Conservation (phyloP, 2,797 vertebrate genomes). For the Ctenopoma kingsleyae region DNA sequence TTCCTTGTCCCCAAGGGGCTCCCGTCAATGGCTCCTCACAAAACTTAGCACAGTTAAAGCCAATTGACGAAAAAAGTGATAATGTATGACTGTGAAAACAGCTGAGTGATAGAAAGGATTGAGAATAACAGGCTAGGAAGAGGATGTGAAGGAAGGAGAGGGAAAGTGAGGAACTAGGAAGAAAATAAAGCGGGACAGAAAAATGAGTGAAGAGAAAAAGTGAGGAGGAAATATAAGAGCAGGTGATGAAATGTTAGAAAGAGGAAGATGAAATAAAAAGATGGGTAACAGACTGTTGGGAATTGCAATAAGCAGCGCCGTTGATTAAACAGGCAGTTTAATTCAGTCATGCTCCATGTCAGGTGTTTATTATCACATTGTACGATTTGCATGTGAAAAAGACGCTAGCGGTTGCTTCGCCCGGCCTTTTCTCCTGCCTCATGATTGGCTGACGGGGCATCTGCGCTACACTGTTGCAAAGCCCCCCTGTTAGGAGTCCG, state of each 20-base stretch:
- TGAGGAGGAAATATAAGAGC: constrained; percentile 1
- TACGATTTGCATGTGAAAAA: constrained; percentile 89
- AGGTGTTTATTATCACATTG: constrained; percentile 90
- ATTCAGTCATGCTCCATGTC: constrained; percentile 86
- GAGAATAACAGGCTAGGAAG: constrained; percentile 49
- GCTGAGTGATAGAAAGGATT: constrained; percentile 72
- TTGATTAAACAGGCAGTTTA: constrained; percentile 85
- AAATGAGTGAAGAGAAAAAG: constrained; percentile 24
- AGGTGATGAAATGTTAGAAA: constrained; percentile 32
- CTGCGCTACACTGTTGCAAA: constrained; percentile 76
- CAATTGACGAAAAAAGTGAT: constrained; percentile 86
- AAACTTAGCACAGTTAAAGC: constrained; percentile 84
- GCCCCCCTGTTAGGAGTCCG: constrained; percentile 72
- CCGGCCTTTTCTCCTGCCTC: constrained; percentile 32
- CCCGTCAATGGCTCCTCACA: constrained; percentile 65
- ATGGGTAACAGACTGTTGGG: constrained; percentile 42
- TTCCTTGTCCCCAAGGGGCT: constrained; percentile 85
- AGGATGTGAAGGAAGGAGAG: constrained; percentile 35
- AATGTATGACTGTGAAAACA: constrained; percentile 84
- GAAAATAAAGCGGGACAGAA: neutral
- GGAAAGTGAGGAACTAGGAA: constrained; percentile 6
- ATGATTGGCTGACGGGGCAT: constrained; percentile 71
- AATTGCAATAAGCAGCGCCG: constrained; percentile 54
- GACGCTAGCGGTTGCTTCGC: constrained; percentile 63
- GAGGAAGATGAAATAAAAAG: constrained; percentile 11